phyloP scores from a whole-genome alignment of 1,140 invertebrate species.

The Triops cancriformis region DNA sequence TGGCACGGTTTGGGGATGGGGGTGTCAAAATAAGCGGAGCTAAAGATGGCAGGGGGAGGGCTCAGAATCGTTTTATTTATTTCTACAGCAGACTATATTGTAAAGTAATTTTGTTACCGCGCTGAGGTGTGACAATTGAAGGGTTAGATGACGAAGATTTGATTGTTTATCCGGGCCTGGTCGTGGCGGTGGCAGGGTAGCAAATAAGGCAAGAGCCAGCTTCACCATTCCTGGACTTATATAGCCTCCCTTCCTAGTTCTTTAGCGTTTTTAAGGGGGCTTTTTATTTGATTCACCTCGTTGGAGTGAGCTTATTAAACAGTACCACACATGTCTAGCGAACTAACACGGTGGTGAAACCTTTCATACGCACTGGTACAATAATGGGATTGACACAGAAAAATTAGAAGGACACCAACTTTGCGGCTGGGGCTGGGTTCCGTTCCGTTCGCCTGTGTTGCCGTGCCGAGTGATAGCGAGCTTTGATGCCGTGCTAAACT shows the following conservation, averaged over 20 bases:
- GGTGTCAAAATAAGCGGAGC: no score
- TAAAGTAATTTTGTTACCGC: background rate
- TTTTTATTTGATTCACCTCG: background rate
- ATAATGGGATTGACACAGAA: conserved; percentile 7
- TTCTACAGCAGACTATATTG: no score
- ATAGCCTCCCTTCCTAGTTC: background rate
- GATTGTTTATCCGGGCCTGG: background rate
- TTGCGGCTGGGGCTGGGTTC: conserved; percentile 3
- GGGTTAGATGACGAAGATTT: background rate
- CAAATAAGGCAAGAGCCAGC: conserved; percentile 8
- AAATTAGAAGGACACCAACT: background rate
- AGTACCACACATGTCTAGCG: background rate
- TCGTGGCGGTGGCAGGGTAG: conserved; percentile 5
- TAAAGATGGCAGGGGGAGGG: no score
- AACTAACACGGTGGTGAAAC: background rate
- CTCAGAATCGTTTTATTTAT: no score
- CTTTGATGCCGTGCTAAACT: background rate
- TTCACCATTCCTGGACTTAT: conserved; percentile 13
- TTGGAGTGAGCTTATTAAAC: background rate
- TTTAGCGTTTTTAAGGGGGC: background rate
- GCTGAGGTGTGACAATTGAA: background rate
- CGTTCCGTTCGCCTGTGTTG: conserved; percentile 4
- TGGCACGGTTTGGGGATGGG: no score
- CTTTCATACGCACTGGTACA: conserved; percentile 2
- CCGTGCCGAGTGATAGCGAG: background rate